These are phyloP conservation scores for Cervus canadensis DNA, from an alignment of 2,113 vertebrate species.

Conservation along the genomic window DNA sequence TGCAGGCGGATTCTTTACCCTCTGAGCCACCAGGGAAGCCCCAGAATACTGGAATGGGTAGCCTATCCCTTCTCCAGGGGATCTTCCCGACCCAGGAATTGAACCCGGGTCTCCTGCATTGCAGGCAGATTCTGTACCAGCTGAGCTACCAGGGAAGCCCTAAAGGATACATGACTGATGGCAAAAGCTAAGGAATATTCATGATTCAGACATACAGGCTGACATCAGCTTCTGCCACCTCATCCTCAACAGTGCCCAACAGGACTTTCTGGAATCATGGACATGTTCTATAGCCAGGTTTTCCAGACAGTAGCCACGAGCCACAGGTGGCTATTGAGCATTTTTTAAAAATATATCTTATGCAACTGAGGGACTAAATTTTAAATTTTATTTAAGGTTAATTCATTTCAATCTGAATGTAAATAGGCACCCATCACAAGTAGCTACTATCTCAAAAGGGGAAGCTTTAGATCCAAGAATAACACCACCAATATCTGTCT, in stretches of 20 bases:
- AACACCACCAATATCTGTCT: neutral
- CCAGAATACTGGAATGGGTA: neutral
- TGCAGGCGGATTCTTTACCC: neutral
- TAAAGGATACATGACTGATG: neutral
- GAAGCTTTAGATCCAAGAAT: neutral
- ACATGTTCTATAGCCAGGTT: neutral
- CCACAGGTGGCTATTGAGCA: accelerated
- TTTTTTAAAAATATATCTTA: neutral
- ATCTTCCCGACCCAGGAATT: neutral
- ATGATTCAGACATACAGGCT: accelerated
- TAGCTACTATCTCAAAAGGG: neutral
- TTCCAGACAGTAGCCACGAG: neutral
- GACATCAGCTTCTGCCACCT: too few species aligned
- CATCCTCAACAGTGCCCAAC: accelerated
- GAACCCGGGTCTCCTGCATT: neutral
- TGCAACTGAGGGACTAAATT: neutral
- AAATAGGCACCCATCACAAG: neutral
- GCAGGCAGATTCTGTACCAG: neutral
- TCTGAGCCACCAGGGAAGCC: neutral
- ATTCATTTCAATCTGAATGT: neutral
- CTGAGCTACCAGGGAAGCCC: neutral
- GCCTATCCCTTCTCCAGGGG: neutral
- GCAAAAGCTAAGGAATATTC: neutral
- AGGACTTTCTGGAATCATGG: too few species aligned
- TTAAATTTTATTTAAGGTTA: neutral